Evolutionary conservation across 2,888 invertebrate genomes (phyloP).

Genomic region (Pyrrhia umbra): DNA sequence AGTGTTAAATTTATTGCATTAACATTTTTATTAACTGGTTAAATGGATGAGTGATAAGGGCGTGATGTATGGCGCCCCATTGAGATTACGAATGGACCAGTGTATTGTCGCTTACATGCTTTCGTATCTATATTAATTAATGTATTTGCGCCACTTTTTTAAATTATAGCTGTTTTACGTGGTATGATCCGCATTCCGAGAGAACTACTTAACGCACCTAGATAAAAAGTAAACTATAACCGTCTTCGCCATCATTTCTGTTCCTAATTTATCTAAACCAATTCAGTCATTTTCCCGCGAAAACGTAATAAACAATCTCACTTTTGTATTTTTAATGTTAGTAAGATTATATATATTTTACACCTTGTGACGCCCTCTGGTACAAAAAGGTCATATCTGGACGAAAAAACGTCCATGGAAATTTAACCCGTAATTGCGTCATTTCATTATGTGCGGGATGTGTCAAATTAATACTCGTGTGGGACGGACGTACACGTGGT

Average conservation of each 20-base stretch:
- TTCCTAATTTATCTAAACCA: too few relatives aligned
- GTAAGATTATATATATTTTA: background rate
- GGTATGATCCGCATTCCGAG: too few relatives aligned
- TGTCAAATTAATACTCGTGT: background rate
- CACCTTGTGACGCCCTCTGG: background rate
- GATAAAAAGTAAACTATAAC: too few relatives aligned
- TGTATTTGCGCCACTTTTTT: too few relatives aligned
- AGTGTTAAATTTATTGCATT: constrained; percentile 45
- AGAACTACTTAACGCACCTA: too few relatives aligned
- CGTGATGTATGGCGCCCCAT: constrained; percentile 20
- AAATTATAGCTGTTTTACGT: too few relatives aligned
- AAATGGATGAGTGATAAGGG: constrained; percentile 26
- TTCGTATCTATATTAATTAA: too few relatives aligned
- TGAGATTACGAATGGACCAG: background rate
- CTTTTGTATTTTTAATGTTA: too few relatives aligned
- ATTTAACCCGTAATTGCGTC: background rate
- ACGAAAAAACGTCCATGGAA: background rate
- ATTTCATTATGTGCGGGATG: background rate
- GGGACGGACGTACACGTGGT: too few relatives aligned
- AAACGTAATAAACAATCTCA: too few relatives aligned
- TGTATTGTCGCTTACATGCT: background rate
- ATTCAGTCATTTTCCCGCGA: too few relatives aligned
- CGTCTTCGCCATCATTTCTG: too few relatives aligned
- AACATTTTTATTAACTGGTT: constrained; percentile 48
- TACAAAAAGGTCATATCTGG: background rate